Evolutionary conservation across 2,888 invertebrate genomes (phyloP), one percentile per base, ranked within the genome.

Genomic region (Luffia ferchaultella): DNA sequence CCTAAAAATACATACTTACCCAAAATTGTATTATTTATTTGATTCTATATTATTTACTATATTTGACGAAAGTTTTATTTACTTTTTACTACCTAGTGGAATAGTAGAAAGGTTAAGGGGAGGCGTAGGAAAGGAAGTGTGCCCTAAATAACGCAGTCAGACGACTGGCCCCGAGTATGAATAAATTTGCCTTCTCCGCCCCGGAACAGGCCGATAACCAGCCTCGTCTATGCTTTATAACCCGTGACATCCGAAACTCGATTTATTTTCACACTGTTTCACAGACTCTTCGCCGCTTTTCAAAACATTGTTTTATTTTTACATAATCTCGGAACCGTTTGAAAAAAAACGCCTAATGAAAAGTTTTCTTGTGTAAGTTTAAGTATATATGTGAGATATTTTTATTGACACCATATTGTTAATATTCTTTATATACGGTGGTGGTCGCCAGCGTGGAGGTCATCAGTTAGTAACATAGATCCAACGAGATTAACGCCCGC

Each of bases 211-310:
- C 77, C 76, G 78, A 80, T 80, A 79, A 75, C 75, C 77, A 67
- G 69, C 72, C 66, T 73, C 76, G 78, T 75, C 79, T 79, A 77
- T 76, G 83, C 72, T 80, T 83, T 83, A 83, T 83, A 80, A 67
- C 72, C 76, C 82, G 67, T 83, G 73, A 79, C 78, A 77, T 82
- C 83, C 83, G 82, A 76, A 74, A 72, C 73, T 66, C 70, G 68
- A 82, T 82, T 80, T 82, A 80, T 82, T 69, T 67, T 78, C 73
- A 71, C 74, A 68, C 73, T 67, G 30, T 30, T 30, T 30, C 30
- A 30, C 30, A 7, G 30, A 30, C 30, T 3, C 30, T 12, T 30
- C 30, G 30, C 30, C 12, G 5, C 12, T 30, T 30, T 30, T 7
- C 30, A 30, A 30, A 30, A 30, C 30, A 30, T 30, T 30, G 3